A percentile compares a stretch with the other conserved stretches of the same genome.
phyloP scores from a whole-genome alignment of 2,797 vertebrate species.

The Coilia nasus region DNA sequence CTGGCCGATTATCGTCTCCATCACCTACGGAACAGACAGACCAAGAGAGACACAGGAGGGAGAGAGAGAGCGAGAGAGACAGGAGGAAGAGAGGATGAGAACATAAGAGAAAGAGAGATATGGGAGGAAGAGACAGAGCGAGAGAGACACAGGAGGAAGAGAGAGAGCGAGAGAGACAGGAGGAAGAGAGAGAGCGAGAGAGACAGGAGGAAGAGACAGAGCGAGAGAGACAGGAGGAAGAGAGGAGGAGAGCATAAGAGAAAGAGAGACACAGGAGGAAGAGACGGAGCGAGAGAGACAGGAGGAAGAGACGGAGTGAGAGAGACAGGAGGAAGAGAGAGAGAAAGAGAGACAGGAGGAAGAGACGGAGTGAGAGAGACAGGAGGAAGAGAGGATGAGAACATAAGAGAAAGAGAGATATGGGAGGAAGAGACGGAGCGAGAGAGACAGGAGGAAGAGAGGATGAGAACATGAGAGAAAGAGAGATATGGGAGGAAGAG shows the following conservation, averaged over 20 bases:
- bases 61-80: not conserved
- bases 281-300: not conserved
- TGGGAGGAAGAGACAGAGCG: not conserved
- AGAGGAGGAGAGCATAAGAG: conserved; percentile 18
- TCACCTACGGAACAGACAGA: conserved; percentile 77
- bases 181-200: not conserved
- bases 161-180: not conserved
- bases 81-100: not conserved
- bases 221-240: not conserved
- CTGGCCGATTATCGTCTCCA: conserved; percentile 93
- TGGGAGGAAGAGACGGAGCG: too few species aligned
- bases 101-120: conserved; percentile 10
- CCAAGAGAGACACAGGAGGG: not conserved
- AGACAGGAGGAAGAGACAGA: not conserved
- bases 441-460: too few species aligned
- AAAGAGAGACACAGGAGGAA: not conserved
- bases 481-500: too few species aligned
- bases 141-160: not conserved
- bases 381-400: too few species aligned
- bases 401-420: too few species aligned
- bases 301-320: not conserved
- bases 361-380: not conserved
- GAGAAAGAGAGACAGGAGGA: conserved; percentile 2
- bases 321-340: not conserved
- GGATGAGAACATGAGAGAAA: too few species aligned